Evolutionary conservation across 2,797 vertebrate species (phyloP).

Genomic region (Erpetoichthys calabaricus): DNA sequence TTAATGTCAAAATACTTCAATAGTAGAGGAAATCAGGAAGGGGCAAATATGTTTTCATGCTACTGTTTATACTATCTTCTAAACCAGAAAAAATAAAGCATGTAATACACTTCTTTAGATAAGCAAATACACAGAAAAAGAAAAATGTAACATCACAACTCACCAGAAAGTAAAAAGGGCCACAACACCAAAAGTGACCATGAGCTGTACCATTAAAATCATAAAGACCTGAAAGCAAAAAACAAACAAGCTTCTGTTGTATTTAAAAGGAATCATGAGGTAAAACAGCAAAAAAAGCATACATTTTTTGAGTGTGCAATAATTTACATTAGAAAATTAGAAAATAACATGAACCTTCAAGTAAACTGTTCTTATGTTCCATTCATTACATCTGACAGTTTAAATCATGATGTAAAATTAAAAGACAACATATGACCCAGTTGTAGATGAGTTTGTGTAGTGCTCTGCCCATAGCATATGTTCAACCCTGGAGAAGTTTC

Average conservation of each 20-base stretch:
- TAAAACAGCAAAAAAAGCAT: background rate
- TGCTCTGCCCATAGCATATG: too few species aligned
- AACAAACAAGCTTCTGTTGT: background rate
- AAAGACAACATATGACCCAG: too few species aligned
- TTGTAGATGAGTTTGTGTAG: too few species aligned
- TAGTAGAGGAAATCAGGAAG: too few species aligned
- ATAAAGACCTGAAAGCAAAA: constrained; percentile 24
- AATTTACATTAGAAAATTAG: background rate
- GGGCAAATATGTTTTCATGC: too few species aligned
- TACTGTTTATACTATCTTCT: too few species aligned
- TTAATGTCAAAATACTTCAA: too few species aligned
- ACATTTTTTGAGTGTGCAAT: background rate
- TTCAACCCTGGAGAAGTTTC: too few species aligned
- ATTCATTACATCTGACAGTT: too few species aligned
- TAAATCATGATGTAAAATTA: too few species aligned
- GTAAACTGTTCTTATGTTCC: background rate
- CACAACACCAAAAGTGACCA: constrained; percentile 31
- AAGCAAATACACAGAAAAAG: background rate
- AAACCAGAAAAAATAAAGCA: too few species aligned
- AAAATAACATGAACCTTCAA: background rate
- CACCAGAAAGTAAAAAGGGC: constrained; percentile 33
- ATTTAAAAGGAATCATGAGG: too few species aligned
- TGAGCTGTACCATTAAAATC: constrained; percentile 32
- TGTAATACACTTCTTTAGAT: background rate
- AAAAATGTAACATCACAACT: background rate